These are phyloP conservation scores for Climacteris rufus DNA, from an alignment of 2,113 vertebrate species.

Conservation along the genomic window DNA sequence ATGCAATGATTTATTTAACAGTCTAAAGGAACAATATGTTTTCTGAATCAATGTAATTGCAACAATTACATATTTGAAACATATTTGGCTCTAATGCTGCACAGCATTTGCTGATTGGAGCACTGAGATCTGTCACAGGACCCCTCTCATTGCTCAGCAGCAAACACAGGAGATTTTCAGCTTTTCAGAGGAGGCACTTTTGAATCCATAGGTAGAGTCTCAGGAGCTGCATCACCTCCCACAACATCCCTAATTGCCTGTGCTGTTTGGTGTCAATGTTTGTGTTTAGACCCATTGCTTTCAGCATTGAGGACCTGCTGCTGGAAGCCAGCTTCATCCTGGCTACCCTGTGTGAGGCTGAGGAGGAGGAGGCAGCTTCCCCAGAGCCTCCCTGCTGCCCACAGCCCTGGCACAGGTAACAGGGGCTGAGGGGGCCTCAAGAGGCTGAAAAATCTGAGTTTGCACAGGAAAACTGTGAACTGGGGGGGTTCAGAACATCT, in stretches of 20 bases:
- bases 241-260: accelerated
- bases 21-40: not conserved
- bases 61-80: not conserved
- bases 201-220: not conserved
- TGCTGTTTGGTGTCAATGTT: not conserved
- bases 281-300: slow-evolving; percentile 81
- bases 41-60: not conserved
- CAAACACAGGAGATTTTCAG: not conserved
- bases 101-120: not conserved
- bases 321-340: slow-evolving; percentile 86
- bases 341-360: slow-evolving; percentile 78
- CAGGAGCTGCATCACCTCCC: not conserved
- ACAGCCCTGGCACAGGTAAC: slow-evolving; percentile 43
- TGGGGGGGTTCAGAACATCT: not conserved
- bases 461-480: not conserved
- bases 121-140: not conserved
- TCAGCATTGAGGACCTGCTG: slow-evolving; percentile 82
- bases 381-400: slow-evolving; percentile 23
- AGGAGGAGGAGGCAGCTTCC: slow-evolving; percentile 46
- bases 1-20: not conserved
- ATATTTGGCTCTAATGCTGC: not conserved
- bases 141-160: not conserved
- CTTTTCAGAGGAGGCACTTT: not conserved
- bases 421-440: not conserved
- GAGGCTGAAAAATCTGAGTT: not conserved